Base-by-base conservation (phyloP, 2,888 invertebrate species). In the Cataglyphis rosenhaueri region DNA sequence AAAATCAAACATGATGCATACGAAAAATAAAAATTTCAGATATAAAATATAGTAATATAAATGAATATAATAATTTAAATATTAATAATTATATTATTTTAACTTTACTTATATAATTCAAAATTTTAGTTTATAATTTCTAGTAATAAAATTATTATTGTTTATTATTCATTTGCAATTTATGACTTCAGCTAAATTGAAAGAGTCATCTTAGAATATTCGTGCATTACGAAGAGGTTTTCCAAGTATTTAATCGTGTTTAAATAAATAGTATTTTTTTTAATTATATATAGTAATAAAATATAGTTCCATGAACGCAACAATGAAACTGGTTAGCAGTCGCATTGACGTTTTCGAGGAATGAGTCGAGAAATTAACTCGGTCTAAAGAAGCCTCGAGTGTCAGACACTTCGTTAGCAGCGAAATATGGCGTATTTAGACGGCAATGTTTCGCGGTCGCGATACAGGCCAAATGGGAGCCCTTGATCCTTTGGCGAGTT, bases 401-500 rank as follows among this genome's bases (percentile, higher is more conserved):
- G 73, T 70, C 86, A 71, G 85, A 64, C 76, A 86, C 65, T 88
- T 89, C 84, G 86, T 89, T 89, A 87, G 73, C 75, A 62, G 44
- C 70, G 62, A 87, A 86, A 88, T 89, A 86, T 38, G 78, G 82
- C 82, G 52, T 75, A 79, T 89, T 86, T 85, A 66, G 76, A 61
- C 82, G 55, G 64, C 3, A 74, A 41, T 74, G 65, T 76, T 79
- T 64, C 65, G 61, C 82, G 62, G 25, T 55, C 62, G 76, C 81
- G 65, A 74, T 78, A 66, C 55, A 76, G 38, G 78, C 9, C 68
- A 52, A 35, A 32, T 65, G 82, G 29, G 59, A 81, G 81, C 85
- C 84, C 88, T 88, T 88, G 88, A 85, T 88, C 88, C 86, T 86
- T 86, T 64, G 25, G 48, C 85, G 78, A 82, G 70, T 82, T 88